A percentile compares a stretch with the other conserved stretches of the same genome.
Evolutionary conservation across 2,888 invertebrate species (phyloP).

Genomic region (Platycheirus albimanus): DNA sequence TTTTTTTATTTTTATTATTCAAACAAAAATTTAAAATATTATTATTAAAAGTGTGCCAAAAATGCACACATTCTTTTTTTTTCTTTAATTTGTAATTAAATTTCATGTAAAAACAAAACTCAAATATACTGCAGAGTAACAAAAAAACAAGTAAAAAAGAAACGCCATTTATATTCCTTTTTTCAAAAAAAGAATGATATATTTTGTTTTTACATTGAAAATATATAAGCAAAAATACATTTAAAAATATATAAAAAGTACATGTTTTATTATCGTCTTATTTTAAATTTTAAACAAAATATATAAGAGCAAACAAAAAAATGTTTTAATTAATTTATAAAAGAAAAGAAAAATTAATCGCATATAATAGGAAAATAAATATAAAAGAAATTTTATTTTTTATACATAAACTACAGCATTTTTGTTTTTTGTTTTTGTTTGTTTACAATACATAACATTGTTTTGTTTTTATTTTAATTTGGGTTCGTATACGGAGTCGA

Average conservation of each 20-base stretch:
- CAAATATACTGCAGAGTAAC: slow-evolving; percentile 12
- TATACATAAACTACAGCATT: slow-evolving; percentile 31
- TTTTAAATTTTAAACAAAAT: too few relatives aligned
- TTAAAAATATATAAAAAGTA: too few relatives aligned
- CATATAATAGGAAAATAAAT: slow-evolving; percentile 44
- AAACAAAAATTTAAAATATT: slow-evolving; percentile 27
- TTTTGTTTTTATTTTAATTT: too few relatives aligned
- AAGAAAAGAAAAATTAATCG: slow-evolving; percentile 33
- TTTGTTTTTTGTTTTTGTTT: slow-evolving; percentile 15
- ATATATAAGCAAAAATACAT: too few relatives aligned
- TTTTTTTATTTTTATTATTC: slow-evolving; percentile 3
- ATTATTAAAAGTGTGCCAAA: slow-evolving; percentile 33
- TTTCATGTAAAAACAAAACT: slow-evolving; percentile 9
- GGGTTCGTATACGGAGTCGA: too few relatives aligned
- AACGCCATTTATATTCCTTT: slow-evolving; percentile 7
- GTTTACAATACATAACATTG: background rate
- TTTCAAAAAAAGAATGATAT: too few relatives aligned
- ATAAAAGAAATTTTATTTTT: slow-evolving; percentile 49
- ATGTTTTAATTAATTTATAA: slow-evolving; percentile 12
- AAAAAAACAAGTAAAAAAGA: slow-evolving; percentile 4
- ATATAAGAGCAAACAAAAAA: background rate
- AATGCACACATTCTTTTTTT: slow-evolving; percentile 8
- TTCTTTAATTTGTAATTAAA: too few relatives aligned
- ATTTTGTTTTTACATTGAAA: too few relatives aligned
- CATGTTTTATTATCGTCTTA: too few relatives aligned